These are phyloP conservation scores for Girardinus metallicus DNA, from an alignment of 2,797 vertebrate genomes.

Conservation along the genomic window DNA sequence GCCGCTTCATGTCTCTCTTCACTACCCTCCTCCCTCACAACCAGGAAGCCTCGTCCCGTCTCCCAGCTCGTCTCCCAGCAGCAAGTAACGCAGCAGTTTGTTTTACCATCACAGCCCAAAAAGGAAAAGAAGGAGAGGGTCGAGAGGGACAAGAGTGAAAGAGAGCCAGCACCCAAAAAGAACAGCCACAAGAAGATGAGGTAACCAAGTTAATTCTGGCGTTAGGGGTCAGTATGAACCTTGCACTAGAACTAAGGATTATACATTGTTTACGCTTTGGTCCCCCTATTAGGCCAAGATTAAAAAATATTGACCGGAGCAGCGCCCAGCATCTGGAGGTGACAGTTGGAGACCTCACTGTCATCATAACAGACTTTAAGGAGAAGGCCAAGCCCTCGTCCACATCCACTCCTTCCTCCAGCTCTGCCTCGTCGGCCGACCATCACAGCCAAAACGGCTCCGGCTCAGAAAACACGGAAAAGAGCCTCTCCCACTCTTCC, in stretches of 20 bases:
- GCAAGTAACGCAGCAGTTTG: constrained; percentile 98
- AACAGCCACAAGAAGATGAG: constrained; percentile 99
- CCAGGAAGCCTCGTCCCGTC: constrained; percentile 98
- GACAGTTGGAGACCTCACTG: constrained; percentile 98
- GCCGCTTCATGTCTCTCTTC: constrained; percentile 14
- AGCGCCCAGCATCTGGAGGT: constrained; percentile 99
- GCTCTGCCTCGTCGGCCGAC: constrained; percentile 78
- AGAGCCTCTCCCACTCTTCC: constrained; percentile 92
- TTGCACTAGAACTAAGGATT: background rate
- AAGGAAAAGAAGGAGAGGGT: constrained; percentile 98
- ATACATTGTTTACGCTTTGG: too few relatives aligned
- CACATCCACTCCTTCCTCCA: constrained; percentile 85
- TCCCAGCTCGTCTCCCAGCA: constrained; percentile 98
- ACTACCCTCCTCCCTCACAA: background rate
- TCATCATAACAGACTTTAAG: constrained; percentile 99
- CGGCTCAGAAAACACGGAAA: constrained; percentile 96
- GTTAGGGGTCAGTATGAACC: constrained; percentile 10
- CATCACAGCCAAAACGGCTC: constrained; percentile 97
- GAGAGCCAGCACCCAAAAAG: constrained; percentile 95
- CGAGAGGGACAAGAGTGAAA: constrained; percentile 96
- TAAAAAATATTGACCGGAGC: constrained; percentile 99
- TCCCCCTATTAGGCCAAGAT: constrained; percentile 86
- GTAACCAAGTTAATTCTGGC: constrained; percentile 74
- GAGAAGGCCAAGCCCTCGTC: constrained; percentile 96
- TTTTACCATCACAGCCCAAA: constrained; percentile 96